phyloP scores from a whole-genome alignment of 2,113 vertebrate genomes.

The Chamaetylas fuelleborni region DNA sequence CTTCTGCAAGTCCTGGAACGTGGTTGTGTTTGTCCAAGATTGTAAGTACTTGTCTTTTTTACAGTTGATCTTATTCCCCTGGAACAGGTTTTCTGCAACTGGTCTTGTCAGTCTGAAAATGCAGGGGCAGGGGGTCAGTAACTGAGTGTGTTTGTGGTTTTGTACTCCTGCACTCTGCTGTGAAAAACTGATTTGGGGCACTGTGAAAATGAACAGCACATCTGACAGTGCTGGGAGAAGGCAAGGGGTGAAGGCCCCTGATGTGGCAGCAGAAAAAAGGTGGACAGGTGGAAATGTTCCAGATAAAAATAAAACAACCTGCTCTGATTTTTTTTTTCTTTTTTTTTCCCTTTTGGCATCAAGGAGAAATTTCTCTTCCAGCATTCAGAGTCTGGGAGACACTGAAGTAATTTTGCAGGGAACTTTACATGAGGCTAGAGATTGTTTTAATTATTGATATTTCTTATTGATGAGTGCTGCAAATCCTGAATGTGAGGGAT shows the following conservation, averaged over 20 bases:
- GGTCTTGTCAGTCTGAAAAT: not conserved
- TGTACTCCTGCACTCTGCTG: not conserved
- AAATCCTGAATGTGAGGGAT: not conserved
- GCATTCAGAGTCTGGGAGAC: not conserved
- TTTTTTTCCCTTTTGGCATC: not conserved
- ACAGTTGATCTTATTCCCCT: not conserved
- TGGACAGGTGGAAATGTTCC: constrained; percentile 35
- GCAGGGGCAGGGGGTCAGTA: not conserved
- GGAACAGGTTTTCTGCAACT: not conserved
- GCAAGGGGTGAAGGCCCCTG: not conserved
- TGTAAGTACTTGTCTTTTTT: not conserved
- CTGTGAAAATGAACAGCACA: rapidly evolving
- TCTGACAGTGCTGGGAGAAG: not conserved
- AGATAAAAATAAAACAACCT: constrained; percentile 5
- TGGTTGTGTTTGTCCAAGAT: not conserved
- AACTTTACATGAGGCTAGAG: not conserved
- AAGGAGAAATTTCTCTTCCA: not conserved
- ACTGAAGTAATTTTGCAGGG: not conserved
- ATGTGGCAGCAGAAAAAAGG: not conserved
- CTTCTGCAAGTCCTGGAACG: not conserved
- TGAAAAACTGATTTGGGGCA: rapidly evolving
- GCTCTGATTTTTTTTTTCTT: not conserved
- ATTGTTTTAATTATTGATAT: not conserved
- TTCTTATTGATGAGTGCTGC: not conserved
- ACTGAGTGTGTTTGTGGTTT: not conserved